Evolutionary conservation across 2,113 vertebrate species (phyloP).

Genomic region (Plecturocebus donacophilus): DNA sequence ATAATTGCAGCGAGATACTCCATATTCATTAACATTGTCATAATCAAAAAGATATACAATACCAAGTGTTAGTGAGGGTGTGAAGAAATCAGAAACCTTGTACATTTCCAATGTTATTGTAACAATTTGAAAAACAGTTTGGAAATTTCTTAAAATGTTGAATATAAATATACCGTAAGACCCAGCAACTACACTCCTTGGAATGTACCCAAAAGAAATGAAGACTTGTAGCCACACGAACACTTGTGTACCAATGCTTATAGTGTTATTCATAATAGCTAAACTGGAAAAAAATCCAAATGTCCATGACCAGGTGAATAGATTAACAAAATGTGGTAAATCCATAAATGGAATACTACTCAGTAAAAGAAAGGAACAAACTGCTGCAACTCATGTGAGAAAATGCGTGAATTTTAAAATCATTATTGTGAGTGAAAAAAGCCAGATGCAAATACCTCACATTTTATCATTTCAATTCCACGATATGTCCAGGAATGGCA

Average conservation of each 20-base stretch:
- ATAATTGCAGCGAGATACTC: background rate
- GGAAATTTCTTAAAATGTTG: background rate
- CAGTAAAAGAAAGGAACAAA: constrained; percentile 11
- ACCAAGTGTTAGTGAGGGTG: background rate
- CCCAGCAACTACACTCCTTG: background rate
- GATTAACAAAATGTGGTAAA: constrained; percentile 13
- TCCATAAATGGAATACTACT: constrained; percentile 40
- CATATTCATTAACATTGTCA: background rate
- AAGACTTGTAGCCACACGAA: background rate
- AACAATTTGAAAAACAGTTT: background rate
- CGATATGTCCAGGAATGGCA: background rate
- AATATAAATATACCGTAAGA: background rate
- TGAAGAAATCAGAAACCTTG: background rate
- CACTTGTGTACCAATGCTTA: background rate
- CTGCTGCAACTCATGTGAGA: background rate
- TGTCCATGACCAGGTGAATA: background rate
- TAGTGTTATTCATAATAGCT: background rate
- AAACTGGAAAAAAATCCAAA: constrained; percentile 32
- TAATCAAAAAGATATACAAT: background rate
- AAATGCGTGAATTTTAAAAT: constrained; percentile 12
- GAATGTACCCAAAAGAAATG: background rate
- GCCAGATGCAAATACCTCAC: background rate
- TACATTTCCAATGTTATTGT: background rate
- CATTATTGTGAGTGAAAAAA: background rate
- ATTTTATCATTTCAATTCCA: background rate